Evolutionary conservation across 1,140 invertebrate genomes (phyloP), one percentile per base, ranked within the genome.

Genomic region (Tetramorium alpestre): DNA sequence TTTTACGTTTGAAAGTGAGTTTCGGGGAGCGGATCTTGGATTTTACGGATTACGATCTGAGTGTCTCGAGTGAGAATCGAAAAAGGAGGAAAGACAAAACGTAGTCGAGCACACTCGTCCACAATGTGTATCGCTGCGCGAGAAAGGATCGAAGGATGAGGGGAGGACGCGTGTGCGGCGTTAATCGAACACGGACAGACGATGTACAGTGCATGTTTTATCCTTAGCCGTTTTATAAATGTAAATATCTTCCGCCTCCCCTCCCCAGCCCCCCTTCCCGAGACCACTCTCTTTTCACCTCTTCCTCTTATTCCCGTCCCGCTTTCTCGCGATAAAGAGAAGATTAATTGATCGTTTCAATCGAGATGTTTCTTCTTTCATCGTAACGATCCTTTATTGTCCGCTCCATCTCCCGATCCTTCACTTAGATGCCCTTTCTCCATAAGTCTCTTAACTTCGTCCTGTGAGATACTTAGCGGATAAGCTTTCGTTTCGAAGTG

Each of bases 131-230:
- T 87, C 77, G 82, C 87, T 88, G 88, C 84, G 80, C 76, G 87
- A 88, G 80, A 81, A 75, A 88, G 56, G 77, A 75, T 86, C 67
- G 58, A 87, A 41, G 56, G 78, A 89, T 72, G 60, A 75, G 69
- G 62, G 47, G 81, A 70, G 80, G 67, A 78, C 87, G 89, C 88
- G 82, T 89, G 86, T 91, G 87, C 70, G 86, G 76, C 78, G 38
- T 91, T 90, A 84, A 91, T 91, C 75, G 72, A 88, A 92, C 64
- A 81, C 85, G 88, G 85, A 89, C 91, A 94, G 93, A 81, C 78
- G 65, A 92, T 94, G 92, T 94, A 91, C 92, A 93, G 92, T 94
- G 93, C 93, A 94, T 94, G 94, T 94, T 93, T 93, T 93, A 94
- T 93, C 92, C 91, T 93, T 94, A 94, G 93, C 93, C 89, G 91